Evolutionary conservation across 2,113 vertebrate genomes (phyloP), one percentile per base, ranked within the genome.

Genomic region (Alexandromys fortis): DNA sequence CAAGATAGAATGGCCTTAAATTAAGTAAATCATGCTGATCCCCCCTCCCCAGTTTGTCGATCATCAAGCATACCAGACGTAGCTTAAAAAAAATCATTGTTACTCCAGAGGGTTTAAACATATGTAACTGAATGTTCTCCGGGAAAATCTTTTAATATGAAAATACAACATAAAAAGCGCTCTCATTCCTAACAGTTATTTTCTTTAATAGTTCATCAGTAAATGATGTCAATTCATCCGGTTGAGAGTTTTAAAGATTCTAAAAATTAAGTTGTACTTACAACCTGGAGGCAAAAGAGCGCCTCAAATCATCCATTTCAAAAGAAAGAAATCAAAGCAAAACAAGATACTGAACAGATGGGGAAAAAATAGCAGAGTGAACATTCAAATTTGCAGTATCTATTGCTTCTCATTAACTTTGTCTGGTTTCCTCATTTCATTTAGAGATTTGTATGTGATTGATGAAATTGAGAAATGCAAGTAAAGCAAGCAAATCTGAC

Each of bases 1-100:
- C 91, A 92, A 86, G 72, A 95, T 78, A 94, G 92, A 96, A 97
- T 90, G 38, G 21, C 65, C 81, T 89, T 52, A 94, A 97, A 97
- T 96, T 95, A 88, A 97, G 92, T 93, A 96, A 95, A 86, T 96
- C 85, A 94, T 45, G 52, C 89, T 97, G 95, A 97, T 96, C 91
- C 7, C 21, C 94, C 42, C 93, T 11, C 21, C 19, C 58, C 88
- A 86, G 33, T 94, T 90, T 91, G 47, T 79, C 78, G 38, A 88
- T 94, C 79, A 92, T 81, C 63, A 93, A 68, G 90, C 47, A 86
- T 49, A 70, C 33, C 79, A 90, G 88, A 24, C 28, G 70, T 33
- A 89, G 45, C 52, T 72, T 90, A 76, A 55, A 55, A 61, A 86
- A 55, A 96, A 92, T 82, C 72, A 86, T 28, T 73, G 22, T 85